phyloP scores from a whole-genome alignment of 2,888 invertebrate genomes.

The Limnephilus auricula region DNA sequence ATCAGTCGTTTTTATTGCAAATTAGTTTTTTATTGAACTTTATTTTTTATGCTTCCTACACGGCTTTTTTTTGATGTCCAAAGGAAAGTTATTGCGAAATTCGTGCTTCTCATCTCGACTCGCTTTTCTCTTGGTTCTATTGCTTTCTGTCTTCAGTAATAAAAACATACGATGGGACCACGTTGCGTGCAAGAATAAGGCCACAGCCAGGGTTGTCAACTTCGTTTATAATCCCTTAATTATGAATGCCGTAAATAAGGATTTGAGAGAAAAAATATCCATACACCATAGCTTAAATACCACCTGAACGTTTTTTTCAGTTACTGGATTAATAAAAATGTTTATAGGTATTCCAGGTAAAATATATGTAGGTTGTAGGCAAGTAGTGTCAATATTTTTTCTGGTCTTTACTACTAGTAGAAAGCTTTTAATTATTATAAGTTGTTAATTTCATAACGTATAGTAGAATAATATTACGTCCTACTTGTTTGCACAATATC shows the following conservation, averaged over 20 bases:
- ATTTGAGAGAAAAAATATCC: neutral
- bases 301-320: neutral
- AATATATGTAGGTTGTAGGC: too few species aligned
- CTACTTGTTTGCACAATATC: too few species aligned
- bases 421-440: too few species aligned
- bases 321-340: too few species aligned
- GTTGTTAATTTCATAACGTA: too few species aligned
- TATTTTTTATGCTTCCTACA: neutral
- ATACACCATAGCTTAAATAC: neutral
- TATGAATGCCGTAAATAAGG: neutral
- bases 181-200: slow-evolving; percentile 12
- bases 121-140: slow-evolving; percentile 20
- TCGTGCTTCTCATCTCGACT: slow-evolving; percentile 6
- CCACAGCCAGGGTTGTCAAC: slow-evolving; percentile 22
- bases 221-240: neutral
- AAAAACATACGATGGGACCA: slow-evolving; percentile 20
- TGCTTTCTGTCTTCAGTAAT: slow-evolving; percentile 22
- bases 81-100: slow-evolving; percentile 27
- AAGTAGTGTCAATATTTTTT: too few species aligned
- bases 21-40: neutral
- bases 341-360: too few species aligned
- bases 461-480: too few species aligned
- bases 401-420: too few species aligned
- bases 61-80: slow-evolving; percentile 24
- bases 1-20: neutral